Evolutionary conservation across 2,113 vertebrate species (phyloP), one percentile per base, ranked within the genome.

Genomic region (Lophochroa leadbeateri): DNA sequence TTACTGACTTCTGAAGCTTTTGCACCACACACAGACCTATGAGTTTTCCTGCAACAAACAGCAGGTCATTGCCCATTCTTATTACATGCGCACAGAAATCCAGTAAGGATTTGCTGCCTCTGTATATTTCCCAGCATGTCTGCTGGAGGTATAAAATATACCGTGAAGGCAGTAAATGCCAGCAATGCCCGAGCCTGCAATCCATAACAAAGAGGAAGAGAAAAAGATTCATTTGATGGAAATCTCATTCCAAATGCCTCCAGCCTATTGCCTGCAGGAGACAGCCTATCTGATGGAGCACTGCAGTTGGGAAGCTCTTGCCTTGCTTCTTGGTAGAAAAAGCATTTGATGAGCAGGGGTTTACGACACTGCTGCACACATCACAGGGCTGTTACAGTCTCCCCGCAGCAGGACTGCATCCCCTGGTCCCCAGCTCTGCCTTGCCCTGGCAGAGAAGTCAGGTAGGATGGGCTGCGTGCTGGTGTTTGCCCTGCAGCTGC

Each of bases 221-320:
- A 50, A 83, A 83, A 94, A 29, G 78, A 90, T 46, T 25, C 33
- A 17, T 70, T 90, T 90, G 75, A 76, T 31, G 67, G 41, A 86
- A 83, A 92, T 65, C 25, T 10, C 39, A 47, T 41, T 76, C 72
- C 65, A 50, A 79, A 41, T 27, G 25, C 72, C 68, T 52, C 61
- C 72, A 90, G 78, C 71, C 46, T 46, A 17, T 17, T 41, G 60
- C 67, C 29, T 44, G 55, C 50, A 74, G 80, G 39, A 79, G 71
- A 78, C 2, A 1, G 60, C 35, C 10, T 37, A 37, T 52, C 67
- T 71, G 88, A 63, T 52, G 78, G 78, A 89, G 50, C 25, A 13
- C 37, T 18, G 49, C 1, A 41, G 44, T 15, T 6, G 65, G 58
- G 67, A 46, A 90, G 72, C 28, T 83, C 71, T 75, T 46, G 28